phyloP scores from a whole-genome alignment of 2,888 invertebrate genomes.

The Tanytarsus gracilentus region DNA sequence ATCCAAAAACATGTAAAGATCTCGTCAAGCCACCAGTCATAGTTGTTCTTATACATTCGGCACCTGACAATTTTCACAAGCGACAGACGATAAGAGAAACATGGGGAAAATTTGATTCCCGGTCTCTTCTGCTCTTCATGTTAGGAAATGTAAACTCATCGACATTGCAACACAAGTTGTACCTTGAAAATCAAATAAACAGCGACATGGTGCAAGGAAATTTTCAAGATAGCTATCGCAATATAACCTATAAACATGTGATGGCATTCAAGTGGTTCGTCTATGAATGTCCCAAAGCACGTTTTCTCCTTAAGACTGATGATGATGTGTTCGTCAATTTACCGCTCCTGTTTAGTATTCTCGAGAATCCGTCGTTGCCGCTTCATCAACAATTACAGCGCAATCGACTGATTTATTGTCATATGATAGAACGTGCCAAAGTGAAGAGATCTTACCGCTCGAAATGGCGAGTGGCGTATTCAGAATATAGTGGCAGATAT shows the following conservation, averaged over 20 bases:
- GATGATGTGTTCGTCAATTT: slow-evolving; percentile 70
- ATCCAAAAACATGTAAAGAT: slow-evolving; percentile 49
- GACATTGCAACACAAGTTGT: slow-evolving; percentile 39
- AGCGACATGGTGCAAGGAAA: slow-evolving; percentile 68
- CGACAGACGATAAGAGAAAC: slow-evolving; percentile 59
- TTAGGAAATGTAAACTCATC: slow-evolving; percentile 49
- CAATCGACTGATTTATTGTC: slow-evolving; percentile 52
- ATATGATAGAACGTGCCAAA: slow-evolving; percentile 44
- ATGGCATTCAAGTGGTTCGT: slow-evolving; percentile 72
- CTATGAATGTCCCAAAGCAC: slow-evolving; percentile 59
- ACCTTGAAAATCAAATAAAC: slow-evolving; percentile 49
- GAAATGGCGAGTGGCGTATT: slow-evolving; percentile 66
- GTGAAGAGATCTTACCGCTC: slow-evolving; percentile 57
- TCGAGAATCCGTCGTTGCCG: slow-evolving; percentile 33
- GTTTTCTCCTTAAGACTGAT: slow-evolving; percentile 62
- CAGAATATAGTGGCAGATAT: slow-evolving; percentile 52
- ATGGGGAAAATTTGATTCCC: slow-evolving; percentile 55
- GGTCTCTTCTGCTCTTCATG: slow-evolving; percentile 56
- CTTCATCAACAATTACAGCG: slow-evolving; percentile 21
- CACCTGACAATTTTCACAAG: slow-evolving; percentile 55
- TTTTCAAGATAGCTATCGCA: slow-evolving; percentile 67
- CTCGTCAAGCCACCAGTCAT: slow-evolving; percentile 44
- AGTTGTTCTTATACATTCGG: slow-evolving; percentile 59
- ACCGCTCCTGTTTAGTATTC: slow-evolving; percentile 50
- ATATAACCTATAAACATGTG: slow-evolving; percentile 76